Evolutionary conservation across 2,113 vertebrate genomes (phyloP).

Genomic region (Phocoena phocoena): DNA sequence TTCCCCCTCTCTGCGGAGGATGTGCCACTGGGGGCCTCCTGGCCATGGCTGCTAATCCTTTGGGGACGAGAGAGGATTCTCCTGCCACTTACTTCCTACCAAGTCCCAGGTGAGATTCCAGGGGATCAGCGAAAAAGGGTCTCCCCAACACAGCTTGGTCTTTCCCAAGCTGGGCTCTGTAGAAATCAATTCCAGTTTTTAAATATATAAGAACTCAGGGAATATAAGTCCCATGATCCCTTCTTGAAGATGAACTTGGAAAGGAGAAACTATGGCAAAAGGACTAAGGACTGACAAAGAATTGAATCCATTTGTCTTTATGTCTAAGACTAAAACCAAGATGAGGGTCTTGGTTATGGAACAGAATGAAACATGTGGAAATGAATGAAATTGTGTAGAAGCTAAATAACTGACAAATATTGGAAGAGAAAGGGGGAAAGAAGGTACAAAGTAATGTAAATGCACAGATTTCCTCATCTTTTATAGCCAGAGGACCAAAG

Average conservation of each 20-base stretch:
- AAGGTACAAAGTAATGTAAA: not conserved
- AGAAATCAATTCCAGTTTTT: not conserved
- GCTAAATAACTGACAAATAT: not conserved
- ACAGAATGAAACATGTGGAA: not conserved
- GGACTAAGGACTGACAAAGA: not conserved
- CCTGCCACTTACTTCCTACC: not conserved
- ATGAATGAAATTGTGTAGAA: not conserved
- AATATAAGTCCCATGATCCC: not conserved
- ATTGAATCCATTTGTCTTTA: not conserved
- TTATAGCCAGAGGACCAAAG: not conserved
- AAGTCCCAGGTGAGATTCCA: constrained; percentile 13
- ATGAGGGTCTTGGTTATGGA: not conserved
- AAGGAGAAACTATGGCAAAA: not conserved
- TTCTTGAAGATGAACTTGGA: not conserved
- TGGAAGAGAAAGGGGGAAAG: not conserved
- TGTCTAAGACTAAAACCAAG: not conserved
- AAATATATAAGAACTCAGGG: not conserved
- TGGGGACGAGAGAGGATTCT: not conserved
- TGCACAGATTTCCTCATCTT: not conserved
- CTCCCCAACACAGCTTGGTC: not conserved
- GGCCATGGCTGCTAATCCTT: not conserved
- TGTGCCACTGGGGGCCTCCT: not conserved
- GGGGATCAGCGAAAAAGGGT: not conserved
- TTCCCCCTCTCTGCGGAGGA: constrained; percentile 57
- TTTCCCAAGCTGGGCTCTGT: not conserved